Evolutionary conservation across 1,140 invertebrate species (phyloP), one percentile per base, ranked within the genome.

Genomic region (Heliothis virescens): DNA sequence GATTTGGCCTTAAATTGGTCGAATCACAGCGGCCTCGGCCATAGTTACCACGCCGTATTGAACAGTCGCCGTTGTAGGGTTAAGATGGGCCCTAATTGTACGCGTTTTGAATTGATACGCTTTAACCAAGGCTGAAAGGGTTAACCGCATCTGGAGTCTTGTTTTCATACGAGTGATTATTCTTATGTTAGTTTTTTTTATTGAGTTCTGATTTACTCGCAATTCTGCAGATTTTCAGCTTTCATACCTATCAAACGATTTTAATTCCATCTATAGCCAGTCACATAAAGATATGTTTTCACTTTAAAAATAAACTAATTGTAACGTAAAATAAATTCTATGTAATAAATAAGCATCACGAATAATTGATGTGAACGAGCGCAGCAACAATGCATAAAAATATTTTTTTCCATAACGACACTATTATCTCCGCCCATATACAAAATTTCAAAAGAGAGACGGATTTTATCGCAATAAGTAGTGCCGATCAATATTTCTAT

Each of bases 1-100:
- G 90, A 92, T 92, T 91, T 91, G 85, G 86, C 88, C 85, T 86
- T 90, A 86, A 88, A 90, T 93, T 88, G 89, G 84, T 72, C 79
- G 82, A 83, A 86, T 82, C 82, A 82, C 77, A 63, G 65, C 80
- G 80, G 62, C 55, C 76, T 69, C 75, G 75, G 41, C 52, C 53
- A 48, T 78, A 67, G 63, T 78, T 67, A 78, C 75, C 75, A 69
- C 69, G 62, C 52, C 29, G 59, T 63, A 65, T 76, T 52, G 47
- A 41, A 50, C 57, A 13, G 10, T 60, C 9, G 0, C 41, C 11
- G 48, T 26, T 75, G 72, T 75, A 75, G 57, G 55, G 72, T 75
- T 75, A 75, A 75, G 29, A 62, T 48, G 57, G 18, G 13, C 18
- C 29, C 41, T 73, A 73, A 73, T 73, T 47, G 71, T 59, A 41